A percentile compares a stretch with the other conserved stretches of the same genome.
Conservation (phyloP, 2,113 vertebrate species). For the Lepus europaeus region DNA sequence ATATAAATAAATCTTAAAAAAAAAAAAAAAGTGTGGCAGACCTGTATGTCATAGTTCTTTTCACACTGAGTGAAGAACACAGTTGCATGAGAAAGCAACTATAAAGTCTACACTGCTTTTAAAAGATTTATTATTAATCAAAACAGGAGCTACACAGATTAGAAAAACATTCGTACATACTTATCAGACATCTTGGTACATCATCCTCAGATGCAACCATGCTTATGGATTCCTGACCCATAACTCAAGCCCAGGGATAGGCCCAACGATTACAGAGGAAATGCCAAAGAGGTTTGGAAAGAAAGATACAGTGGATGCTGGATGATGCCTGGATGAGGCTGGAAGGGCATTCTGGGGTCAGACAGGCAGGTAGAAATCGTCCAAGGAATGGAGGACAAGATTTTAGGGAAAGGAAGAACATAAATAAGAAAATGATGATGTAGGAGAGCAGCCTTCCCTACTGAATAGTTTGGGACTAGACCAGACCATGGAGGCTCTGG, state of each 20-base stretch:
- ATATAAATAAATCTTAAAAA: too few species aligned
- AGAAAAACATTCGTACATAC: conserved; percentile 49
- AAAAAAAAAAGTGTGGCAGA: background rate
- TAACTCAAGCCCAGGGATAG: background rate
- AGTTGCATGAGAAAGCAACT: too few species aligned
- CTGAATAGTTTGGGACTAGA: background rate
- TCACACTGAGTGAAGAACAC: background rate
- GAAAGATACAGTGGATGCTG: background rate
- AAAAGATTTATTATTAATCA: conserved; percentile 50
- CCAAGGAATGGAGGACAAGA: conserved; percentile 20
- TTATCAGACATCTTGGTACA: background rate
- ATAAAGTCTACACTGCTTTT: background rate
- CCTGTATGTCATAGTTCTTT: background rate
- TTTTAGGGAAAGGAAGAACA: background rate
- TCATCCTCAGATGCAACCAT: background rate
- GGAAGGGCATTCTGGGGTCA: background rate
- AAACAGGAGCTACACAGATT: background rate
- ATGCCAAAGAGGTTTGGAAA: background rate
- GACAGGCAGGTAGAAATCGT: background rate
- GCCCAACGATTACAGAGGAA: background rate
- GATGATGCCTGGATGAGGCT: background rate
- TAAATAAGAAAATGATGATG: background rate
- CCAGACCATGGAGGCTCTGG: background rate
- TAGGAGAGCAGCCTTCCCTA: background rate
- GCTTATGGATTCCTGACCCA: background rate